Conservation (phyloP, 2,888 invertebrate species). For the Pomacea canaliculata region DNA sequence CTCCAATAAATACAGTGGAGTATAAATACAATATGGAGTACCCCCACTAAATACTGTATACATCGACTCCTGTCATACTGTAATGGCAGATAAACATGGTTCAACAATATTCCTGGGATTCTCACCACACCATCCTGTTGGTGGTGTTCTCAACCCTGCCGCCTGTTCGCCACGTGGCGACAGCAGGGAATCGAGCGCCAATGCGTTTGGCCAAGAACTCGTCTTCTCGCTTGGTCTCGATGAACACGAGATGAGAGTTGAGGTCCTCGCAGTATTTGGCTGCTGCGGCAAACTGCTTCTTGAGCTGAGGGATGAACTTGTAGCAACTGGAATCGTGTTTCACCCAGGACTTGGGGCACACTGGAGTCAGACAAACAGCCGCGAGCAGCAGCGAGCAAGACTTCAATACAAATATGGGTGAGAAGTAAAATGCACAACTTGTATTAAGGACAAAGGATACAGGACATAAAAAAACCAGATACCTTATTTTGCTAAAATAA, state of each 20-base stretch:
- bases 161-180: conserved; percentile 51
- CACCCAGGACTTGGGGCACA: conserved; percentile 72
- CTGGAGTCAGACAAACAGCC: conserved; percentile 32
- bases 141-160: conserved; percentile 43
- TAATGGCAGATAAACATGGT: too few relatives aligned
- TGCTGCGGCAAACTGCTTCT: conserved; percentile 55
- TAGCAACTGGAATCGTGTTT: conserved; percentile 73
- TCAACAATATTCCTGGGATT: too few relatives aligned
- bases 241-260: conserved; percentile 70
- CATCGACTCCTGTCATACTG: too few relatives aligned
- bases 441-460: too few relatives aligned
- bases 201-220: conserved; percentile 73
- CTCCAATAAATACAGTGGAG: too few relatives aligned
- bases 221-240: conserved; percentile 72
- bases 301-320: conserved; percentile 67
- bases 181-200: conserved; percentile 38
- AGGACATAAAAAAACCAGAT: too few relatives aligned
- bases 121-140: conserved; percentile 38
- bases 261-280: conserved; percentile 66
- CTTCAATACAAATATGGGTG: too few relatives aligned
- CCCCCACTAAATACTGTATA: too few relatives aligned
- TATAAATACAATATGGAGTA: too few relatives aligned
- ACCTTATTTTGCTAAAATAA: too few relatives aligned
- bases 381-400: too few relatives aligned
- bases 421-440: too few relatives aligned